Base-by-base conservation (phyloP, 2,797 vertebrate species). In the Parotocinclus haroldoi region DNA sequence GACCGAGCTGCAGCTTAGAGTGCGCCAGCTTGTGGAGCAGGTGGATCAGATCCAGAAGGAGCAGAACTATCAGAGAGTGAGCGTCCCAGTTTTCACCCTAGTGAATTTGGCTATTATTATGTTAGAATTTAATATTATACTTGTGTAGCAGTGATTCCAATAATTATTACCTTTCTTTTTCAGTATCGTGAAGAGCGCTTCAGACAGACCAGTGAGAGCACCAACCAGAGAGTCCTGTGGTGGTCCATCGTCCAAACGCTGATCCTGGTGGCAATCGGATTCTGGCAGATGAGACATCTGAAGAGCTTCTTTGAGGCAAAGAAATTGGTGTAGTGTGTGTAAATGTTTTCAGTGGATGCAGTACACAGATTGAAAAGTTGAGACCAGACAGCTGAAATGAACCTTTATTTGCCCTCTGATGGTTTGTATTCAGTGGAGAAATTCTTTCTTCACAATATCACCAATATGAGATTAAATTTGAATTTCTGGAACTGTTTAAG, bases 281-380 rank as follows among this genome's bases (percentile, higher is more conserved):
- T 95, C 81, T 96, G 94, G 93, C 94, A 96, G 81, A 96, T 96
- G 93, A 91, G 92, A 72, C 94, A 96, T 74, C 92, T 96, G 52
- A 96, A 96, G 90, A 93, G 93, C 82, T 96, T 96, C 87, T 96
- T 96, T 38, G 94, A 96, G 84, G 94, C 94, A 73, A 96, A 96
- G 88, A 96, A 96, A 81, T 90, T 96, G 76, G 93, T 96, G 76
- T 96, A 93, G 83, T 76, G 9, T 59, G 50, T 60, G 39, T 56
- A 12, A 54, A 39, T 63, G 77, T 72, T 73, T 72, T 60, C 60
- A 60, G 65, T 54, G 54, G 75, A 87, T 87, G 81, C 82, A 84
- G 82, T 85, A 82, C 72, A 79, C 46, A 50, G 7, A 69, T 68
- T 58, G 59, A 78, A 63, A 58, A 66, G 57, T 48, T 59, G 55